Conservation (phyloP, 1,140 invertebrate genomes). For the Drosophila biarmipes region DNA sequence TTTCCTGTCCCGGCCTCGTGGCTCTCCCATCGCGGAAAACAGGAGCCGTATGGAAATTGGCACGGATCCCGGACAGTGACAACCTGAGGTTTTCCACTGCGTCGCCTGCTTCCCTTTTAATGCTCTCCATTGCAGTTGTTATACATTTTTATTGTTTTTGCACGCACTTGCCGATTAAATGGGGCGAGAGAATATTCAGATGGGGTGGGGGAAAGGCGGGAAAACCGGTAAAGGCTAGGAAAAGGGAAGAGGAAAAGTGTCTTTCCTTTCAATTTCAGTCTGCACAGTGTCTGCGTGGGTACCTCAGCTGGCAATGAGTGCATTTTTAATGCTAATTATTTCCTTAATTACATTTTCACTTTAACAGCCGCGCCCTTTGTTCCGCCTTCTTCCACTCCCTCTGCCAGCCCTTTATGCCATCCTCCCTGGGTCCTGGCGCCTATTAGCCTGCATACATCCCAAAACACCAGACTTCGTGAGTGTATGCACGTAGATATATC, state of each 20-base stretch:
- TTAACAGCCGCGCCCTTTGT: constrained; percentile 23
- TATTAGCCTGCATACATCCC: constrained; percentile 16
- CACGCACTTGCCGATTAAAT: constrained; percentile 58
- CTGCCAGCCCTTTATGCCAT: neutral
- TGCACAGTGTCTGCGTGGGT: constrained; percentile 22
- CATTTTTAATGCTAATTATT: constrained; percentile 82
- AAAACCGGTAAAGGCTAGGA: neutral
- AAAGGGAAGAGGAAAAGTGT: neutral
- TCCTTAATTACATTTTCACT: constrained; percentile 78
- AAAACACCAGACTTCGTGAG: constrained; percentile 4
- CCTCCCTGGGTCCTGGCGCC: constrained; percentile 6
- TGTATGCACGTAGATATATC: constrained; percentile 6
- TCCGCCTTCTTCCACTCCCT: neutral
- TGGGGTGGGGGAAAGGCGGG: neutral
- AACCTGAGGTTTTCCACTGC: constrained; percentile 55
- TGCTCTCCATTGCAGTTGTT: constrained; percentile 48
- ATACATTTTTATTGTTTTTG: constrained; percentile 58
- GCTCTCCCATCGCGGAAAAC: constrained; percentile 19
- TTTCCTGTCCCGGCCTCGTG: constrained; percentile 16
- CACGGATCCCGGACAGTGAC: constrained; percentile 31
- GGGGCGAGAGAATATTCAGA: constrained; percentile 26
- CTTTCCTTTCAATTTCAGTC: constrained; percentile 23
- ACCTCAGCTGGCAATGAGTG: constrained; percentile 59
- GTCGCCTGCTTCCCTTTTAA: constrained; percentile 22
- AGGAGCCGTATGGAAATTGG: constrained; percentile 28